phyloP scores from a whole-genome alignment of 2,113 vertebrate genomes.

The Sapajus apella region DNA sequence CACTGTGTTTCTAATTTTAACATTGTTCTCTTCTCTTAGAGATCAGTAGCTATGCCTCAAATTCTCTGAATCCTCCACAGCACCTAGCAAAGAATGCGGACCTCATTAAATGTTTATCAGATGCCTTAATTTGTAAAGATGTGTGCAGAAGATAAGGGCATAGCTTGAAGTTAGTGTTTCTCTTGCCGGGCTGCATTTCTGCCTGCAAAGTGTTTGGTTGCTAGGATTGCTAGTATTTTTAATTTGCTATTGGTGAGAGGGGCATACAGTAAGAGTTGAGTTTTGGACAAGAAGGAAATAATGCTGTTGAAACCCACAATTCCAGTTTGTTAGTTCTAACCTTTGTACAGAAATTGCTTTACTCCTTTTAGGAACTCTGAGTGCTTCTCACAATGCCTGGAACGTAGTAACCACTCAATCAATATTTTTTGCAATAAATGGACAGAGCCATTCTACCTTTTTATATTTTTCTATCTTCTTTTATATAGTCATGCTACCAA shows the following conservation, averaged over 20 bases:
- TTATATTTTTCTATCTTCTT: too few species aligned
- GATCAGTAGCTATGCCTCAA: background rate
- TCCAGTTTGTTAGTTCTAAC: background rate
- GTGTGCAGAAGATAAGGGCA: background rate
- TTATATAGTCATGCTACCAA: background rate
- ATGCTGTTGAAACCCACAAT: background rate
- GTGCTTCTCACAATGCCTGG: background rate
- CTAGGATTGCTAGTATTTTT: background rate
- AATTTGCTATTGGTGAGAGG: background rate
- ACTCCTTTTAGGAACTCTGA: background rate
- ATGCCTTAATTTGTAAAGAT: slow-evolving; percentile 21
- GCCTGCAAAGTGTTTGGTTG: background rate
- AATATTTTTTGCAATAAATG: background rate
- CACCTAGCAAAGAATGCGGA: background rate
- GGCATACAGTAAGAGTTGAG: background rate
- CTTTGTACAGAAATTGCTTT: background rate
- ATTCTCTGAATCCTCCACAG: background rate
- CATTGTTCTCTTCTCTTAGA: background rate
- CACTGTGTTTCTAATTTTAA: background rate
- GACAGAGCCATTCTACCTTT: background rate
- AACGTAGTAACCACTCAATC: background rate
- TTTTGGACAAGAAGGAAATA: background rate
- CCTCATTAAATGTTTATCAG: slow-evolving; percentile 50
- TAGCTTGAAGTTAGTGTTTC: slow-evolving; percentile 45
- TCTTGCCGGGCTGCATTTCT: background rate